phyloP scores from a whole-genome alignment of 2,113 vertebrate genomes.

The Microcebus tavaratra region DNA sequence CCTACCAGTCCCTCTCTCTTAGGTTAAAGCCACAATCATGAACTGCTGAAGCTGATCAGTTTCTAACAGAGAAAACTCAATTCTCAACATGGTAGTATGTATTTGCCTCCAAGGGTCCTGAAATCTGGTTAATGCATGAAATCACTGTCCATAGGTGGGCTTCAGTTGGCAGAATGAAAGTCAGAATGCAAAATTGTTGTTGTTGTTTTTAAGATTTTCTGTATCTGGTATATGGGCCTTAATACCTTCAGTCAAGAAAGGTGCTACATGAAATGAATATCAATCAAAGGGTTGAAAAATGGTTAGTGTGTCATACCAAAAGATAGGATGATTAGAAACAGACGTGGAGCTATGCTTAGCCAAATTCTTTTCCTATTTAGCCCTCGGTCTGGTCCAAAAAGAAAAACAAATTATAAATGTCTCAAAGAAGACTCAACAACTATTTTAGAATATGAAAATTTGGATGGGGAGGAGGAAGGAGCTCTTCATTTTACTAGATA shows the following conservation, averaged over 20 bases:
- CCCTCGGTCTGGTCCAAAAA: not conserved
- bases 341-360: not conserved
- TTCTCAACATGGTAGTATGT: constrained; percentile 62
- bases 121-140: constrained; percentile 52
- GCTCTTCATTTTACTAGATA: not conserved
- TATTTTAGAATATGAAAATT: not conserved
- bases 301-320: not conserved
- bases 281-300: constrained; percentile 51
- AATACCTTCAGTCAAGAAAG: constrained; percentile 49
- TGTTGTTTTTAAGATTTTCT: not conserved
- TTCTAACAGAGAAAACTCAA: constrained; percentile 47
- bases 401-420: not conserved
- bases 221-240: constrained; percentile 9
- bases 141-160: not conserved
- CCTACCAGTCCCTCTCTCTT: not conserved
- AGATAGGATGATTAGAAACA: constrained; percentile 4
- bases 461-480: not conserved
- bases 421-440: not conserved
- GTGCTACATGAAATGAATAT: constrained; percentile 47
- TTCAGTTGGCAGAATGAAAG: constrained; percentile 48
- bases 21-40: constrained; percentile 65
- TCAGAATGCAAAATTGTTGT: not conserved
- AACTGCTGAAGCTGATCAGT: constrained; percentile 45
- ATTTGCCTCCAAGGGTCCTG: constrained; percentile 60
- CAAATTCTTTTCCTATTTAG: not conserved